Evolutionary conservation across 2,113 vertebrate genomes (phyloP).

Genomic region (Microcebus jonahi): DNA sequence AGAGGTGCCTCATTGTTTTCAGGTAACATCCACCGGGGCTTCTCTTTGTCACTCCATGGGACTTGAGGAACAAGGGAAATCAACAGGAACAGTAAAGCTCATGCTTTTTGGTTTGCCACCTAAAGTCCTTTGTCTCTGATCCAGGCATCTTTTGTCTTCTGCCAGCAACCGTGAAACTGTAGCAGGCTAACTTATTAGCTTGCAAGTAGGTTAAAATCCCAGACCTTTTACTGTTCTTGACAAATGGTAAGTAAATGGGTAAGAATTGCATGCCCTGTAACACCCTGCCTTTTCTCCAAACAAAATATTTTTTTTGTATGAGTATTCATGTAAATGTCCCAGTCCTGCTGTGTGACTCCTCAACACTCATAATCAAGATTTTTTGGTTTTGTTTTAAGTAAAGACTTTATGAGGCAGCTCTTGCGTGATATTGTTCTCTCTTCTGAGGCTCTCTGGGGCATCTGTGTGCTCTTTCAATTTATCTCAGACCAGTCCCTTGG

Average conservation of each 20-base stretch:
- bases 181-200: neutral
- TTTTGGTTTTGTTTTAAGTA: neutral
- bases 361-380: neutral
- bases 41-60: neutral
- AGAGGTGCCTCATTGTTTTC: neutral
- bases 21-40: neutral
- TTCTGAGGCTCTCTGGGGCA: neutral
- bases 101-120: neutral
- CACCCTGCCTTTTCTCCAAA: neutral
- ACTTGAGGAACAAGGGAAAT: neutral
- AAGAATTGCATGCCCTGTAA: neutral
- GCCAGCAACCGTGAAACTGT: neutral
- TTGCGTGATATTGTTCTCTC: neutral
- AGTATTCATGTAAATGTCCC: neutral
- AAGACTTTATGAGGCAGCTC: neutral
- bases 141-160: neutral
- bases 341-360: neutral
- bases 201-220: neutral
- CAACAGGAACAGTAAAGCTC: neutral
- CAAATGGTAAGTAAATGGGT: neutral
- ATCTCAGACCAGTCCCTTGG: neutral
- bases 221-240: neutral
- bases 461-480: neutral
- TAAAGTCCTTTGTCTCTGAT: neutral
- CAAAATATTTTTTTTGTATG: neutral